Conservation (phyloP, 2,113 vertebrate genomes). For the Engystomops pustulosus region DNA sequence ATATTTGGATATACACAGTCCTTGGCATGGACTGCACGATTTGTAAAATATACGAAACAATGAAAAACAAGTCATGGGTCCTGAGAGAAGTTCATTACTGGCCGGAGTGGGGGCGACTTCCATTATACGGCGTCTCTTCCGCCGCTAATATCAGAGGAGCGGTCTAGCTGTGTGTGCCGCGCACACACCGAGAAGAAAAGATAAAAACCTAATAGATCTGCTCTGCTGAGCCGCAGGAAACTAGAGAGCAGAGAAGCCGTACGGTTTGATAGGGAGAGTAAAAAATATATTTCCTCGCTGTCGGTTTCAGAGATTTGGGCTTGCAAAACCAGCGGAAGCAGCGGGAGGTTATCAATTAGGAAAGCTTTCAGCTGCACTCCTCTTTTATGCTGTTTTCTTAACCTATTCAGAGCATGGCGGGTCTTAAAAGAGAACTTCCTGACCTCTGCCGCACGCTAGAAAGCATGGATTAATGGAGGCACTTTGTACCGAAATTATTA, state of each 20-base stretch:
- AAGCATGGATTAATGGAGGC: neutral
- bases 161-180: neutral
- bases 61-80: neutral
- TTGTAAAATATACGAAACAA: too few species aligned
- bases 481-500: conserved; percentile 18
- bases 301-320: conserved; percentile 36
- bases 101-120: neutral
- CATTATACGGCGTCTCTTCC: neutral
- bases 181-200: conserved; percentile 31
- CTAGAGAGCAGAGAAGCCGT: conserved; percentile 25
- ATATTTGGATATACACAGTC: too few species aligned
- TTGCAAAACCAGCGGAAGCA: conserved; percentile 35
- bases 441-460: conserved; percentile 21
- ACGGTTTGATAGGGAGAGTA: conserved; percentile 26
- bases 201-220: conserved; percentile 50
- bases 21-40: neutral
- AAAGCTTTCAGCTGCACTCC: conserved; percentile 37
- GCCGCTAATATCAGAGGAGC: conserved; percentile 29
- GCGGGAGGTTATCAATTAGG: conserved; percentile 52
- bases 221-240: conserved; percentile 38
- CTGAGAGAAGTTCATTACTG: conserved; percentile 1
- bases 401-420: conserved; percentile 38
- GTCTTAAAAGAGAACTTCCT: conserved; percentile 12
- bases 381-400: conserved; percentile 39
- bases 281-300: conserved; percentile 43